Conservation (phyloP, 2,888 invertebrate genomes). For the Drosophila diplacantha region DNA sequence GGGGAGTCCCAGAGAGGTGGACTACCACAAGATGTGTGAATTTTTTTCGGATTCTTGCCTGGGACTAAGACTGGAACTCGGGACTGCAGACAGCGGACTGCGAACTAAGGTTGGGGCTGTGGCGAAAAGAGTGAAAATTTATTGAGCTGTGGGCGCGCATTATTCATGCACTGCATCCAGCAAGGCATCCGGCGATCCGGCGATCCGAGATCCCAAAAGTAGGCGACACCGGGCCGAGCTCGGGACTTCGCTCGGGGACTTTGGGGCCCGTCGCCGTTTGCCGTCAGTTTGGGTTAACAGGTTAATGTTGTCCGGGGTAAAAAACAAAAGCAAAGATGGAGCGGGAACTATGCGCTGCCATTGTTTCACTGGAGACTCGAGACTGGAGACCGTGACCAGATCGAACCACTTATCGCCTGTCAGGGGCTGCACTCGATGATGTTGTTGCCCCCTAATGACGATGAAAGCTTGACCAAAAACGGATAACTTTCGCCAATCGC, state of each 20-base stretch:
- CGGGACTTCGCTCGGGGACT: constrained; percentile 58
- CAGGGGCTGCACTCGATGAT: constrained; percentile 56
- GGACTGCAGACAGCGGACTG: constrained; percentile 23
- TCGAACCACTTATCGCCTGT: constrained; percentile 66
- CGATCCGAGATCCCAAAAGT: constrained; percentile 52
- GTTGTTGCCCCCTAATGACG: constrained; percentile 52
- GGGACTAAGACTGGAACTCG: constrained; percentile 31
- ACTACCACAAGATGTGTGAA: constrained; percentile 65
- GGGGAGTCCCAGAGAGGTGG: constrained; percentile 22
- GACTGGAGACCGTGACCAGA: constrained; percentile 43
- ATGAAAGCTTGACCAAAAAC: constrained; percentile 37
- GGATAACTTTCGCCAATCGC: constrained; percentile 18
- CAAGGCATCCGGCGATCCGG: constrained; percentile 16
- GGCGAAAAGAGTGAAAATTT: constrained; percentile 75
- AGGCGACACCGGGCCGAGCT: constrained; percentile 59
- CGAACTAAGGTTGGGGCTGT: constrained; percentile 41
- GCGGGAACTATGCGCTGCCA: constrained; percentile 50
- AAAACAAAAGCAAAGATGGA: background rate
- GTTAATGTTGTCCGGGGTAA: constrained; percentile 66
- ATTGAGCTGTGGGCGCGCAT: constrained; percentile 77
- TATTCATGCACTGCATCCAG: constrained; percentile 73
- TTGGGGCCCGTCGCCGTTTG: constrained; percentile 37
- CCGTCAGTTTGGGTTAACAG: constrained; percentile 76
- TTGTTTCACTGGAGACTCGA: constrained; percentile 52
- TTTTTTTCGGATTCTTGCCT: constrained; percentile 46